A percentile compares a stretch with the other conserved stretches of the same genome.
phyloP scores from a whole-genome alignment of 2,888 invertebrate genomes.

The Phengaris arion region DNA sequence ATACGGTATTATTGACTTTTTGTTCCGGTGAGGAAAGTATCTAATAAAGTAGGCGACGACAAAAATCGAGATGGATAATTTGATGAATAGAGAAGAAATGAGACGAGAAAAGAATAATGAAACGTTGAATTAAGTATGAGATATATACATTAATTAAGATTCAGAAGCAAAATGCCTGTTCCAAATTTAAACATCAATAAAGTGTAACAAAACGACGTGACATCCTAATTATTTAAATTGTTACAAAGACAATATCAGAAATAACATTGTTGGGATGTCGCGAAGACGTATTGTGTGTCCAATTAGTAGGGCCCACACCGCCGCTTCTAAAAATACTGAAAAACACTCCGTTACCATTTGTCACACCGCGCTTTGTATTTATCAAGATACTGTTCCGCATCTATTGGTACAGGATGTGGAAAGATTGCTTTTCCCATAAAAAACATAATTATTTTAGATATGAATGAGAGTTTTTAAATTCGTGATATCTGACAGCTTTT shows the following conservation, averaged over 20 bases:
- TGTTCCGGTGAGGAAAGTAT: background rate
- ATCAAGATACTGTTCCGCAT: slow-evolving; percentile 69
- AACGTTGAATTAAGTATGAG: no score
- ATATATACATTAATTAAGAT: background rate
- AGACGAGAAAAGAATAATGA: no score
- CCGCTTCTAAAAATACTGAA: slow-evolving; percentile 73
- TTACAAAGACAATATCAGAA: slow-evolving; percentile 38
- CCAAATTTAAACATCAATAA: slow-evolving; percentile 26
- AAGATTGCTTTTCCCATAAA: background rate
- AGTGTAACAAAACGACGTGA: slow-evolving; percentile 27
- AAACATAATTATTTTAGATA: no score
- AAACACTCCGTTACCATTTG: slow-evolving; percentile 77
- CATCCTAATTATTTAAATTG: slow-evolving; percentile 28
- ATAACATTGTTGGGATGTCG: slow-evolving; percentile 44
- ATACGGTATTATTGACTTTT: background rate
- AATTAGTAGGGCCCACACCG: slow-evolving; percentile 66
- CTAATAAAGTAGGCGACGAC: no score
- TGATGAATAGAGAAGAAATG: no score
- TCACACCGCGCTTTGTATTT: slow-evolving; percentile 74
- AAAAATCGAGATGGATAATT: no score
- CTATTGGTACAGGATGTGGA: slow-evolving; percentile 53
- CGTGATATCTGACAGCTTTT: no score
- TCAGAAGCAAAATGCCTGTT: slow-evolving; percentile 14
- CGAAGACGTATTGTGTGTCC: slow-evolving; percentile 71
- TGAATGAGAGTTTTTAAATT: no score